These are phyloP conservation scores for Emberiza fucata DNA, from an alignment of 2,113 vertebrate genomes.

Conservation along the genomic window DNA sequence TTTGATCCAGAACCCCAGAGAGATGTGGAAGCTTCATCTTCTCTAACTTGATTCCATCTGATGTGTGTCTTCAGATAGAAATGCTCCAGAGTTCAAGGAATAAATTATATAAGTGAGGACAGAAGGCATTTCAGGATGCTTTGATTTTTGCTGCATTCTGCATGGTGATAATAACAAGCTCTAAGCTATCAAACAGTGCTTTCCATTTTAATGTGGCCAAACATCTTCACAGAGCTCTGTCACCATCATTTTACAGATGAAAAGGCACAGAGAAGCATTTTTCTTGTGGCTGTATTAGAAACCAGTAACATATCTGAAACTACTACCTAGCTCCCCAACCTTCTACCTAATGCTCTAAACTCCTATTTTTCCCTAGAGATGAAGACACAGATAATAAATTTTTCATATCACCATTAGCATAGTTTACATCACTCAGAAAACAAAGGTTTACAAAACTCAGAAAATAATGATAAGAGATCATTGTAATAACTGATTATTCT, in stretches of 20 bases:
- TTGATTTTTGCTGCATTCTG: not conserved
- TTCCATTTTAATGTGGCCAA: slow-evolving; percentile 8
- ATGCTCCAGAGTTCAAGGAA: not conserved
- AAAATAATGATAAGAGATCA: not conserved
- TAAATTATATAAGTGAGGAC: not conserved
- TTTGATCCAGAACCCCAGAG: not conserved
- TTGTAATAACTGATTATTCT: not conserved
- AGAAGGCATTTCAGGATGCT: not conserved
- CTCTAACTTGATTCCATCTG: not conserved
- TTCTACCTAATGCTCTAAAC: not conserved
- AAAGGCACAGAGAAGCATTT: not conserved
- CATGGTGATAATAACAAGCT: not conserved
- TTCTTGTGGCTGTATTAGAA: not conserved
- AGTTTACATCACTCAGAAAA: not conserved
- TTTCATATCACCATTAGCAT: not conserved
- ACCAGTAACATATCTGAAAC: not conserved
- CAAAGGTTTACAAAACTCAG: not conserved
- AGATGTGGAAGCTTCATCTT: not conserved
- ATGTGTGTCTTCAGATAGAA: not conserved
- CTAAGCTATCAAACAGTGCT: not conserved
- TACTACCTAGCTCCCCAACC: not conserved
- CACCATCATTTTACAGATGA: not conserved
- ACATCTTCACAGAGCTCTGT: not conserved
- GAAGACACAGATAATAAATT: not conserved
- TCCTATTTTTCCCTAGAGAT: not conserved